Evolutionary conservation across 2,113 vertebrate species (phyloP), one percentile per base, ranked within the genome.

Genomic region (Setophaga petechia): DNA sequence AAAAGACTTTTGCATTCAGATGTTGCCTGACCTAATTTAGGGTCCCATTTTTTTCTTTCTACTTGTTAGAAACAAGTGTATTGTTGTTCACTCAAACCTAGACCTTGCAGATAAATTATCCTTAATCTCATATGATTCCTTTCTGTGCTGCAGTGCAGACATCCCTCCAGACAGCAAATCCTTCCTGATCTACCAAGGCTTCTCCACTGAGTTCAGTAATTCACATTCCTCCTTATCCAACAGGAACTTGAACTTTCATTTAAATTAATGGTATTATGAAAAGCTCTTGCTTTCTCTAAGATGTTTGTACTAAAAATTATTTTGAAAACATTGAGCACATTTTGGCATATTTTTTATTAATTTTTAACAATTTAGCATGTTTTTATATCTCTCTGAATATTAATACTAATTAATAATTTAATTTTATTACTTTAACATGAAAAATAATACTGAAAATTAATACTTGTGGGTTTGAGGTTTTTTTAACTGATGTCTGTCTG

Each of bases 141-240:
- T 59, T 81, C 49, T 59, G n/a, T 28, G 16, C 52, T 82, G 54
- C 66, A 65, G 17, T 46, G 47, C 51, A 79, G 79, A 89, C 84
- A 75, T 72, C 47, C 52, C 73, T 87, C 55, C 78, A 91, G 87
- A 87, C 35, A 89, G 33, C 47, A 93, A 94, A 95, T 87, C 71
- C 77, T 84, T 79, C 61, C 66, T 90, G 75, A 59, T 62, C 62
- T 67, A 78, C 78, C 31, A 92, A 74, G 37, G 9, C 24, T 89
- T 89, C 84, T 84, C 69, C 44, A 19, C 52, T 5, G 27, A 71
- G 20, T 35, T 87, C 57, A 44, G 27, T 59, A 61, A 89, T 82
- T 78, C 87, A 68, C 35, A 72, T 96, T 87, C 69, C 15, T 91
- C 61, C 75, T 58, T 52, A 39, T 61, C 11, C 57, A 59, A 14